These are phyloP conservation scores for Aphidius ervi DNA, from an alignment of 1,140 invertebrate genomes.

Conservation along the genomic window DNA sequence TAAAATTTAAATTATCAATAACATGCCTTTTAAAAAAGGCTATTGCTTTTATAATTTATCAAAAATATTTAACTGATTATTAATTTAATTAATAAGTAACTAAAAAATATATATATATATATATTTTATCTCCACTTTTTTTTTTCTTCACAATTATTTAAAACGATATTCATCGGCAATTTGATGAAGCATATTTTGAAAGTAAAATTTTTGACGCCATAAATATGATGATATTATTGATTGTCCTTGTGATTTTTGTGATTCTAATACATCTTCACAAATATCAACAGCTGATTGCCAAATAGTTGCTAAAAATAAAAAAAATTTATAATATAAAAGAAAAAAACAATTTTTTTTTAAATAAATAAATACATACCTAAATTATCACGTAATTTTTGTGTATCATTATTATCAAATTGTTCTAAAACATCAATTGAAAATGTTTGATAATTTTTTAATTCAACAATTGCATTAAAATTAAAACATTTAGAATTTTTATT, in stretches of 20 bases:
- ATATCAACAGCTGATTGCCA: conserved; percentile 47
- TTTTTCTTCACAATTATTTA: conserved; percentile 25
- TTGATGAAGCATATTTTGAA: conserved; percentile 49
- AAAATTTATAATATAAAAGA: background rate
- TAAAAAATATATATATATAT: too few species aligned
- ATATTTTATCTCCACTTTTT: background rate
- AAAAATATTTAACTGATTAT: too few species aligned
- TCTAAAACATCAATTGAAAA: conserved; percentile 47
- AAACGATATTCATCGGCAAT: conserved; percentile 49
- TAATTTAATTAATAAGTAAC: background rate
- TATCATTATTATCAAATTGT: conserved; percentile 44
- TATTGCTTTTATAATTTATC: conserved; percentile 6
- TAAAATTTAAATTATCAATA: background rate
- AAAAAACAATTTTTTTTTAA: conserved; percentile 11
- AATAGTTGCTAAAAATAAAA: conserved; percentile 46
- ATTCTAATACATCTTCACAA: conserved; percentile 51
- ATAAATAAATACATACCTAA: conserved; percentile 31
- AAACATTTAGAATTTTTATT: conserved; percentile 47
- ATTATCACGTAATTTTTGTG: conserved; percentile 40
- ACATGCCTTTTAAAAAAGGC: conserved; percentile 5
- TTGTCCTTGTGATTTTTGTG: conserved; percentile 36
- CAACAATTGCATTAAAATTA: conserved; percentile 44
- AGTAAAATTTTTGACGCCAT: conserved; percentile 50
- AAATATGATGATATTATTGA: conserved; percentile 44
- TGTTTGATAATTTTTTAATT: conserved; percentile 43